phyloP scores from a whole-genome alignment of 2,797 vertebrate species.

The Sternotherus odoratus region DNA sequence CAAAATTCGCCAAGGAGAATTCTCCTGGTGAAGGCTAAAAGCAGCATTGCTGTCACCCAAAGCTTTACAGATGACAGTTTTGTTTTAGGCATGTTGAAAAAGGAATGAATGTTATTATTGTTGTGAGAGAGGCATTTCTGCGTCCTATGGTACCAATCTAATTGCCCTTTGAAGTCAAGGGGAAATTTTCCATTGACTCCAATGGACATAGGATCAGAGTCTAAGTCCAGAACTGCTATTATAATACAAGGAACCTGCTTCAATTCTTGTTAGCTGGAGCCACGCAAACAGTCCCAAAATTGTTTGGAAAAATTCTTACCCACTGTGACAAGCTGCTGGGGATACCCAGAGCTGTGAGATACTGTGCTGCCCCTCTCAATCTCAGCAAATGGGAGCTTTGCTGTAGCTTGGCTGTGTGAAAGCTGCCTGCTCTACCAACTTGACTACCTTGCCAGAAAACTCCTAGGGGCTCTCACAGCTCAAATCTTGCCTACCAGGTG shows the following conservation, averaged over 20 bases:
- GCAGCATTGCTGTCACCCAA: not conserved
- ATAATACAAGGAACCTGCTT: not conserved
- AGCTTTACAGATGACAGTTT: conserved; percentile 12
- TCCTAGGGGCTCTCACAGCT: not conserved
- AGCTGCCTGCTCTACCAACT: not conserved
- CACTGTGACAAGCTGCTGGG: not conserved
- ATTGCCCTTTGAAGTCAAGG: not conserved
- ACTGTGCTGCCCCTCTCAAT: not conserved
- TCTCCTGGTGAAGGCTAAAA: conserved; percentile 30
- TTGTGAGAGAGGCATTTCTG: not conserved
- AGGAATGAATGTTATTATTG: not conserved
- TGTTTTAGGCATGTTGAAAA: not conserved
- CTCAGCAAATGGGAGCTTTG: not conserved
- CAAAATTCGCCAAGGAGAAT: not conserved
- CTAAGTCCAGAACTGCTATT: not conserved
- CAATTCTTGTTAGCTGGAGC: not conserved
- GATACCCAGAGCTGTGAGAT: not conserved
- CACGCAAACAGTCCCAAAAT: not conserved
- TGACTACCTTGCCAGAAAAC: not conserved
- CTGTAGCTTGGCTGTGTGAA: not conserved
- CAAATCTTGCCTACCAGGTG: not conserved
- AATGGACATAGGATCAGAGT: not conserved
- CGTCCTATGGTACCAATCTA: not conserved
- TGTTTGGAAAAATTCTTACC: not conserved
- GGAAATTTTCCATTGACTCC: not conserved